phyloP scores from a whole-genome alignment of 2,888 invertebrate species.

The Erpobdella octoculata region DNA sequence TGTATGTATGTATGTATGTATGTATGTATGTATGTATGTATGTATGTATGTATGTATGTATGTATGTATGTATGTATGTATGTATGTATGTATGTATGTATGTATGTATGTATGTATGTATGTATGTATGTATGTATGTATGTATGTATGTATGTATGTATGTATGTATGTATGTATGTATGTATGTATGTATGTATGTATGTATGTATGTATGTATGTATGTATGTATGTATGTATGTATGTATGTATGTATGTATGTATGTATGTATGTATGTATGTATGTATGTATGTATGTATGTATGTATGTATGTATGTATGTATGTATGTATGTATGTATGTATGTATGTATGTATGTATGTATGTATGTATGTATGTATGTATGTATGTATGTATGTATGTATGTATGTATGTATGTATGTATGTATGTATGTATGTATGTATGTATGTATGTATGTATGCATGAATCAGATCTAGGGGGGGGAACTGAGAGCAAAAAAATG shows the following conservation, averaged over 20 bases:
- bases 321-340: conserved; percentile 23
- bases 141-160: conserved; percentile 11
- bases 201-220: conserved; percentile 23
- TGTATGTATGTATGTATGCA: conserved; percentile 22
- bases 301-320: conserved; percentile 21
- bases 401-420: conserved; percentile 24
- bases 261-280: conserved; percentile 16
- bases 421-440: conserved; percentile 12
- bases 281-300: conserved; percentile 21
- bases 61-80: too few species aligned
- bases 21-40: too few species aligned
- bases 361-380: conserved; percentile 26
- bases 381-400: conserved; percentile 26
- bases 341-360: conserved; percentile 24
- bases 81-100: too few species aligned
- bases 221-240: conserved; percentile 28
- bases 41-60: too few species aligned
- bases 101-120: too few species aligned
- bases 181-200: conserved; percentile 23
- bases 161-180: conserved; percentile 21
- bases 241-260: conserved; percentile 28
- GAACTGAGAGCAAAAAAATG: too few species aligned
- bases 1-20: too few species aligned
- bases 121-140: too few species aligned
- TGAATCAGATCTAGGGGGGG: too few species aligned